A percentile compares a stretch with the other conserved stretches of the same genome.
Evolutionary conservation across 1,140 invertebrate genomes (phyloP).

Genomic region (Acromyrmex charruanus): DNA sequence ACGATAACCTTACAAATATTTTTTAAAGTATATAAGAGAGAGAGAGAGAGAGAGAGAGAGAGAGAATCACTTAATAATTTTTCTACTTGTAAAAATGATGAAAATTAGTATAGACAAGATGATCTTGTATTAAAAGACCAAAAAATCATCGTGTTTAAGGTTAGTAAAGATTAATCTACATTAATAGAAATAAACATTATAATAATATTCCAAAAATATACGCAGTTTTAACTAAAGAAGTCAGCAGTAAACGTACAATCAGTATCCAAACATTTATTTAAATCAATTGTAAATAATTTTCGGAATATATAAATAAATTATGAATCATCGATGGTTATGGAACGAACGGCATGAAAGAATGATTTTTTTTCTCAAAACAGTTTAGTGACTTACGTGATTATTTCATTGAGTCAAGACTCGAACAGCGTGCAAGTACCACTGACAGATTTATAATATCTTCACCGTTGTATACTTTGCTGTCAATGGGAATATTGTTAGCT

Average conservation of each 20-base stretch:
- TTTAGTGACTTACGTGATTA: not conserved
- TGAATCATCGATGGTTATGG: not conserved
- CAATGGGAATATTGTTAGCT: slow-evolving; percentile 38
- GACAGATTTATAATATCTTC: slow-evolving; percentile 41
- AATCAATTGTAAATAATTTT: not conserved
- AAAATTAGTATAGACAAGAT: too few species aligned
- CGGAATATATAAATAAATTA: slow-evolving; percentile 22
- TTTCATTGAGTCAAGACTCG: slow-evolving; percentile 10
- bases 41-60: too few species aligned
- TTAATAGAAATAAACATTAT: not conserved
- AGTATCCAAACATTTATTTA: not conserved
- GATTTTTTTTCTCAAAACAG: not conserved
- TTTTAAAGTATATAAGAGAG: too few species aligned
- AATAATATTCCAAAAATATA: not conserved
- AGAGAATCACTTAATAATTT: too few species aligned
- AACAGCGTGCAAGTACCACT: not conserved
- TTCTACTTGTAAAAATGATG: too few species aligned
- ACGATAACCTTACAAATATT: too few species aligned
- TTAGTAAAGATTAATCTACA: too few species aligned
- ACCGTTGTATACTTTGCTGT: not conserved
- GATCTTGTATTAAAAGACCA: too few species aligned
- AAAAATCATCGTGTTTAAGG: too few species aligned
- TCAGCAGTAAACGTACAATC: too few species aligned
- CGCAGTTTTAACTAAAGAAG: not conserved
- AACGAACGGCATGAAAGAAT: slow-evolving; percentile 13